Evolutionary conservation across 30 jellyfish, hydroid and myxozoan genomes (phyloP), one percentile per base, ranked within the genome.

Genomic region (Hydractinia echinata): DNA sequence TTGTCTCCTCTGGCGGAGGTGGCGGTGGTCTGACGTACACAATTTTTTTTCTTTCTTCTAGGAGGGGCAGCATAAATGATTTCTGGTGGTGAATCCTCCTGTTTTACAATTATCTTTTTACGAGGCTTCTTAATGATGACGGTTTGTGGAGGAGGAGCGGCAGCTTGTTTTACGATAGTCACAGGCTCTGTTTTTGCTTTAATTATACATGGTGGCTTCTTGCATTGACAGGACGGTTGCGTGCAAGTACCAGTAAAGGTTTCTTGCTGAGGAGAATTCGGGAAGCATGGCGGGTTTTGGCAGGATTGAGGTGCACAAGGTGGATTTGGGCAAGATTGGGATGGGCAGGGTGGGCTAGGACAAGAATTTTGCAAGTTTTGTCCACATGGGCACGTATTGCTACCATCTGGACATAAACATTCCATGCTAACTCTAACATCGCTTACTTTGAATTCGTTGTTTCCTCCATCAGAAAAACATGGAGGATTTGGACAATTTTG

Each of bases 21-120:
- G 15, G 53, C 48, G 76, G 76, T 18, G n/a, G 8, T 48, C 51
- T 76, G 13, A 77, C 85, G 51, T 77, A 77, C 55, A 77, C 66
- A 8, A 77, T 54, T 77, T 77, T 77, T n/a, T 52, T 60, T 60
- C 60, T 76, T 76, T 77, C 51, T 76, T 44, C 53, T 56, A 53
- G 85, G 73, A 15, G 85, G 72, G 20, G 18, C 51, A 16, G 18
- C 81, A 55, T 44, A 44, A 4, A 77, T n/a, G 1, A 77, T 55
- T 64, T 77, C 60, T 3, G 72, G 60, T 10, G 85, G 21, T 15
- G 85, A 30, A 0, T 30, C 44, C 44, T 30, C 74, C 4, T 64
- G 74, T 64, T 51, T 64, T 6, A 64, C 74, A 64, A 64, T 64
- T 30, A 30, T 30, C 44, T 30, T 30, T 30, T 30, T 30, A 30